Conservation (phyloP, 2,113 vertebrate genomes). For the Sigmodon hispidus region DNA sequence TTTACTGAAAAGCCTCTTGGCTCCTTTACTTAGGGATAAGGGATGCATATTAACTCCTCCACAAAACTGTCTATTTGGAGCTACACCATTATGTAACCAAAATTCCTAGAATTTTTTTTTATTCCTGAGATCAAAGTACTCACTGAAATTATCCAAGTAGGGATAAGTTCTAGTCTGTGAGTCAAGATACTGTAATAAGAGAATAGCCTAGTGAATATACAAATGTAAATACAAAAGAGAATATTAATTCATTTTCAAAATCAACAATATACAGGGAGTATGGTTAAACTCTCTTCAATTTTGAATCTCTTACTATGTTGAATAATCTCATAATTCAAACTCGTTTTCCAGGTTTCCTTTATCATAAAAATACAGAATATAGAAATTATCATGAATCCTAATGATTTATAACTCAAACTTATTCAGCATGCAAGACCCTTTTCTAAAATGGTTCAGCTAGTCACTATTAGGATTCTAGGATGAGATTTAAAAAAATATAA, state of each 20-base stretch:
- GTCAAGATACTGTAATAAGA: background rate
- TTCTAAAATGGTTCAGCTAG: background rate
- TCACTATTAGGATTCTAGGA: background rate
- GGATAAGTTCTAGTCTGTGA: conserved; percentile 26
- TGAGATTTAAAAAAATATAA: background rate
- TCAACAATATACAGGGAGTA: background rate
- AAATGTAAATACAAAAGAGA: background rate
- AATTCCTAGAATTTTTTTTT: conserved; percentile 49
- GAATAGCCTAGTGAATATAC: background rate
- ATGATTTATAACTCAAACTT: background rate
- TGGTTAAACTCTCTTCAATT: background rate
- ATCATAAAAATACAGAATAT: background rate
- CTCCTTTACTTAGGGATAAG: conserved; percentile 26
- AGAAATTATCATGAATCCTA: background rate
- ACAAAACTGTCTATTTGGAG: conserved; percentile 30
- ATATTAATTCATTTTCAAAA: background rate
- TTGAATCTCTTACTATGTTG: background rate
- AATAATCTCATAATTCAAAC: background rate
- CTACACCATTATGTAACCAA: conserved; percentile 16
- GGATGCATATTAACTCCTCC: background rate
- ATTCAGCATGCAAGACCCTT: background rate
- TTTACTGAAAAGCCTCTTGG: conserved; percentile 44
- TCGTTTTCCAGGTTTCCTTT: background rate
- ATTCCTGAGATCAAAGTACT: conserved; percentile 42
- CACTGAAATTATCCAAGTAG: conserved; percentile 31